Evolutionary conservation across 1,140 invertebrate species (phyloP).

Genomic region (Thereuonema tuberculata): DNA sequence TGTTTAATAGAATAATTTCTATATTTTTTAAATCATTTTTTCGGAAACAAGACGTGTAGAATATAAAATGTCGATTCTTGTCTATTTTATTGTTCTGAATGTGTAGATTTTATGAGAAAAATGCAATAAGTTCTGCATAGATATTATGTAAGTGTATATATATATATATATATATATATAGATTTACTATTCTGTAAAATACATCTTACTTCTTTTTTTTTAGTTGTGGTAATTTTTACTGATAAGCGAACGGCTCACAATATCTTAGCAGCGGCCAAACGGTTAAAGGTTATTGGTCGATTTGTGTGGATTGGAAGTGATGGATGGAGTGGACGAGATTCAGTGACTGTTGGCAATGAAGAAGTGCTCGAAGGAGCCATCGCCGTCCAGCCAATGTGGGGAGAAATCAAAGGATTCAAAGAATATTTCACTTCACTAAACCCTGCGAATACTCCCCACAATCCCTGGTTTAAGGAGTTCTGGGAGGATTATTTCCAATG

Average conservation of each 20-base stretch:
- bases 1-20: no score
- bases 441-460: constrained; percentile 26
- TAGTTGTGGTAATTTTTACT: constrained; percentile 42
- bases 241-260: constrained; percentile 35
- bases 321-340: constrained; percentile 35
- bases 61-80: no score
- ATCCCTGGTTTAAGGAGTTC: constrained; percentile 46
- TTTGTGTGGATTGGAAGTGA: constrained; percentile 43
- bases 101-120: no score
- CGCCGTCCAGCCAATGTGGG: constrained; percentile 38
- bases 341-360: constrained; percentile 26
- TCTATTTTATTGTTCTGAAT: no score
- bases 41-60: no score
- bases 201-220: constrained; percentile 14
- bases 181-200: no score
- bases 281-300: constrained; percentile 23
- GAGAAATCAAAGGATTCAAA: constrained; percentile 36
- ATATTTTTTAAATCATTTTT: no score
- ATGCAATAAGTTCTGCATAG: no score
- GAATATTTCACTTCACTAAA: constrained; percentile 37
- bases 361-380: constrained; percentile 38
- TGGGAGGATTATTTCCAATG: constrained; percentile 46
- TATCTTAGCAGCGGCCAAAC: constrained; percentile 34
- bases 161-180: no score
- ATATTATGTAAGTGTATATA: no score